A percentile compares a stretch with the other conserved stretches of the same genome.
Evolutionary conservation across 2,113 vertebrate species (phyloP).

Genomic region (Mixornis gularis): DNA sequence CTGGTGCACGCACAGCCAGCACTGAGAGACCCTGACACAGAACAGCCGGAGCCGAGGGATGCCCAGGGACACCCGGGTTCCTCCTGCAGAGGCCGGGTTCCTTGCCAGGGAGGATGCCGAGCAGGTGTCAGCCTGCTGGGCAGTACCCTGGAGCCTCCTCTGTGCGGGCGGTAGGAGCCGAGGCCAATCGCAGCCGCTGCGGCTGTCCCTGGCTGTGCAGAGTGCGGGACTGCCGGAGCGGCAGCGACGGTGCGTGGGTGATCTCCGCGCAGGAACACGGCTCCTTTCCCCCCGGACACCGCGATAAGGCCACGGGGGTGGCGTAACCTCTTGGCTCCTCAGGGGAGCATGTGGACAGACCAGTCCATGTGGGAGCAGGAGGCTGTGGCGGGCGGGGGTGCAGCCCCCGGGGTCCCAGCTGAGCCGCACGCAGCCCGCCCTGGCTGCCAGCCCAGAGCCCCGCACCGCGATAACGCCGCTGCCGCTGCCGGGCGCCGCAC

Average conservation of each 20-base stretch:
- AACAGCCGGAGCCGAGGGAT: not conserved
- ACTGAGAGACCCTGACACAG: not conserved
- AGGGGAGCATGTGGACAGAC: not conserved
- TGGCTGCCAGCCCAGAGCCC: not conserved
- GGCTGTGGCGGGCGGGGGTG: no score
- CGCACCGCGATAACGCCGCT: not conserved
- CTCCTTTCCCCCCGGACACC: fast-evolving
- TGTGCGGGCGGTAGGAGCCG: not conserved
- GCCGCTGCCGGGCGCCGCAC: not conserved
- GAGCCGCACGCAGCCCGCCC: not conserved
- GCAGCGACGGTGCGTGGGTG: fast-evolving
- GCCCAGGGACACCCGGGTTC: fast-evolving
- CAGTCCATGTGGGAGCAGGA: fast-evolving
- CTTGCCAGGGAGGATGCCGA: not conserved
- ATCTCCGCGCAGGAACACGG: fast-evolving
- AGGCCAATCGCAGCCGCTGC: fast-evolving
- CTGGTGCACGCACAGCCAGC: not conserved
- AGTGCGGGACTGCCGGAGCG: no score
- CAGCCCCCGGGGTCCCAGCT: fast-evolving
- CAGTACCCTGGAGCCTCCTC: fast-evolving
- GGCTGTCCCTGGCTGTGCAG: not conserved
- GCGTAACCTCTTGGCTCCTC: fast-evolving
- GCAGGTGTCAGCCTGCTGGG: fast-evolving
- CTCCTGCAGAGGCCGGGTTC: not conserved
- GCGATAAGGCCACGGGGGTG: fast-evolving